phyloP scores from a whole-genome alignment of 2,888 invertebrate species.

The Andrena trimmerana region DNA sequence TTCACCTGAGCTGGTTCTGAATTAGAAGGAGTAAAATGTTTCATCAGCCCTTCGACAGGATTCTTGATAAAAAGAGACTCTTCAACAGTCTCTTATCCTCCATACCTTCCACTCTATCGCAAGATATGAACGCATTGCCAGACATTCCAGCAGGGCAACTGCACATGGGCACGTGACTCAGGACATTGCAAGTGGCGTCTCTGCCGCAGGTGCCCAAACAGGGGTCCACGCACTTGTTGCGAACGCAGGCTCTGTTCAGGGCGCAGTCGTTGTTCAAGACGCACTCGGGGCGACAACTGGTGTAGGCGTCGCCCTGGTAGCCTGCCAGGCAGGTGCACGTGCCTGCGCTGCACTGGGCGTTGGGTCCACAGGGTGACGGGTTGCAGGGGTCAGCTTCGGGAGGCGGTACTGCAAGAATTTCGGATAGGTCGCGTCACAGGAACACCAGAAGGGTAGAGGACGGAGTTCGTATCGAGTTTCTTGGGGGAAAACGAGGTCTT shows the following conservation, averaged over 20 bases:
- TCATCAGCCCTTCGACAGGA: too few relatives aligned
- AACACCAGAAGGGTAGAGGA: too few relatives aligned
- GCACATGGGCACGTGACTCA: constrained; percentile 90
- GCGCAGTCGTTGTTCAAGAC: constrained; percentile 89
- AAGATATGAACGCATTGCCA: constrained; percentile 90
- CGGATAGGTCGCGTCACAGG: too few relatives aligned
- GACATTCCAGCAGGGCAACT: constrained; percentile 89
- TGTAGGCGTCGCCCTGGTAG: constrained; percentile 88
- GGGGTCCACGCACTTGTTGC: constrained; percentile 91
- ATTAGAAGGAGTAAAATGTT: neutral
- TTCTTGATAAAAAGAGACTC: neutral
- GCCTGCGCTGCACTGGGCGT: constrained; percentile 88
- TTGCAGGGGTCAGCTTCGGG: constrained; percentile 87
- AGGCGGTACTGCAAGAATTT: constrained; percentile 46
- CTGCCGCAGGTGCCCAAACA: constrained; percentile 90
- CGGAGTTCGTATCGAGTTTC: neutral
- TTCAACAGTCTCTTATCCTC: neutral
- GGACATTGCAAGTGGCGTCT: constrained; percentile 85
- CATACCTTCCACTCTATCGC: constrained; percentile 84
- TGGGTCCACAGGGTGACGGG: constrained; percentile 91
- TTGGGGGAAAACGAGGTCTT: constrained; percentile 35
- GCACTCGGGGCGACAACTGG: constrained; percentile 91
- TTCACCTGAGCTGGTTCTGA: constrained; percentile 76
- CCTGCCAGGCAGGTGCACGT: constrained; percentile 86
- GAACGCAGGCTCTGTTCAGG: constrained; percentile 89